Evolutionary conservation across 2,888 invertebrate genomes (phyloP), one percentile per base, ranked within the genome.

Genomic region (Pyralis farinalis): DNA sequence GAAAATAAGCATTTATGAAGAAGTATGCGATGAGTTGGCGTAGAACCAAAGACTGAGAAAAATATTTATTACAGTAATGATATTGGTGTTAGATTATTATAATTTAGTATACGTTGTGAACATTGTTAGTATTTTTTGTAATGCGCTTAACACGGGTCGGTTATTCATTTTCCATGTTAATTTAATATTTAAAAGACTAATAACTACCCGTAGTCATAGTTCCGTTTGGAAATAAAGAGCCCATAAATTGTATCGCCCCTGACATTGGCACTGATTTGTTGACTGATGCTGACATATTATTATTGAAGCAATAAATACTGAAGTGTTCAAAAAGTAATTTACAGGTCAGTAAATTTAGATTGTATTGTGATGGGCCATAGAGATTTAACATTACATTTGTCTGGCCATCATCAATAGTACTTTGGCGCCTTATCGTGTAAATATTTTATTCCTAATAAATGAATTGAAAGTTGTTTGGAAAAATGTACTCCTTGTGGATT

Each of bases 31-130:
- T 65, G 75, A 70, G 80, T 76, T 81, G 74, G 74, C 74, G 72
- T 68, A 71, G 68, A 80, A 81, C 81, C 83, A 84, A 85, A 84
- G 84, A 84, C 83, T 84, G 84, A 80, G 25, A 71, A 66, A 65
- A 76, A 74, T 79, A 81, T 78, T 79, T 78, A 74, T 74, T 70
- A 72, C 69, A 69, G 64, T 73, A 72, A 71, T 72, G 61, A 71
- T 78, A 75, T 73, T 78, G 79, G 75, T 73, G 67, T 78, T 76
- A 77, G 72, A 75, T 75, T 79, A 77, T 69, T 65, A 64, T 65
- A 54, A 54, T 58, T 49, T 52, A 54, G 58, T 58, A 53, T 56
- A 53, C 55, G 58, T 58, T 56, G 55, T 53, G 48, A 49, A 53
- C 54, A 57, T 52, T 51, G 52, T 43, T 46, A 46, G 53, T 46